Conservation (phyloP, 2,797 vertebrate genomes). For the Peromyscus eremicus region DNA sequence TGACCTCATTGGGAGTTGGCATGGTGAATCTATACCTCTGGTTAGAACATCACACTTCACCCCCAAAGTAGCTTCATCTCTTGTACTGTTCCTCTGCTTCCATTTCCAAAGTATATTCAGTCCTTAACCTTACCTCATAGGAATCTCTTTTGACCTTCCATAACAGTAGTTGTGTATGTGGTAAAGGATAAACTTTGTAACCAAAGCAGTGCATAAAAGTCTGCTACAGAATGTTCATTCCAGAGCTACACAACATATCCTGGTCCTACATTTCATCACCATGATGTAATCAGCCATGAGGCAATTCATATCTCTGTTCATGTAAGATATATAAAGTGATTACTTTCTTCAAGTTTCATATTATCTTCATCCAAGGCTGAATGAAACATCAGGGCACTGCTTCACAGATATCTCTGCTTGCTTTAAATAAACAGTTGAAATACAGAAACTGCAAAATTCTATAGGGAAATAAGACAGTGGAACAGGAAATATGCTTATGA, state of each 20-base stretch:
- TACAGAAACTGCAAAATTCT: neutral
- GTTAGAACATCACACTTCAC: neutral
- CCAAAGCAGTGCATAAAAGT: neutral
- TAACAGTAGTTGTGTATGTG: neutral
- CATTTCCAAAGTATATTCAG: neutral
- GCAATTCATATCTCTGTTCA: neutral
- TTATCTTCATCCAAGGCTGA: neutral
- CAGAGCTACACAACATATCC: neutral
- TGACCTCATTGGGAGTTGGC: neutral
- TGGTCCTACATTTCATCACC: neutral
- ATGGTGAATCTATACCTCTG: neutral
- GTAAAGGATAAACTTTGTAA: neutral
- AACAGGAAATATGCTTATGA: neutral
- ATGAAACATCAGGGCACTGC: neutral
- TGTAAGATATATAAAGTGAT: neutral
- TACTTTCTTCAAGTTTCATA: neutral
- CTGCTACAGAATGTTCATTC: neutral
- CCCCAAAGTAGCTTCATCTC: neutral
- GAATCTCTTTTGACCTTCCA: neutral
- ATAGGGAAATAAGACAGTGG: neutral
- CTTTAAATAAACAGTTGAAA: neutral
- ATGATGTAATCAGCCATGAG: neutral
- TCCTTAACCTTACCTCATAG: neutral
- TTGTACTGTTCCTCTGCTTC: neutral
- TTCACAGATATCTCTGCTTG: neutral